These are phyloP conservation scores for Carassius carassius DNA, from an alignment of 2,113 vertebrate genomes.

Conservation along the genomic window DNA sequence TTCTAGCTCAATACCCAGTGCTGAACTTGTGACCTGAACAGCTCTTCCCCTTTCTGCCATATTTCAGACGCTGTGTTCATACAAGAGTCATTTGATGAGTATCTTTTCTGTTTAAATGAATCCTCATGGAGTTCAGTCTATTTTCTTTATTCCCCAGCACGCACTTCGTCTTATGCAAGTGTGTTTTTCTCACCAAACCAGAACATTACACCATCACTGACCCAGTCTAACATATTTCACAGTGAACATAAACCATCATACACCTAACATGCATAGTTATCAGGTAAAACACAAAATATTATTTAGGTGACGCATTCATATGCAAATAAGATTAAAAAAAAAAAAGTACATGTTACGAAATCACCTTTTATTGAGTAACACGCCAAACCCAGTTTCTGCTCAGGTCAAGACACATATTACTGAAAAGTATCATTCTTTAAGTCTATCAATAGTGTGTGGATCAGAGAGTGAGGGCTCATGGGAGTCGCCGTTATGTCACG, in stretches of 20 bases:
- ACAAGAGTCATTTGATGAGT: not conserved
- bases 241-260: not conserved
- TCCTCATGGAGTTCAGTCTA: conserved; percentile 34
- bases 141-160: conserved; percentile 39
- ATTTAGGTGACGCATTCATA: not conserved
- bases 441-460: conserved; percentile 56
- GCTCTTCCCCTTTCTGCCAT: not conserved
- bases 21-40: conserved; percentile 6
- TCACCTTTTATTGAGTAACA: not conserved
- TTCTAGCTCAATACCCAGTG: not conserved
- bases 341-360: too few species aligned
- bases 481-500: conserved; percentile 46
- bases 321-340: not conserved
- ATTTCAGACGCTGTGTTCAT: not conserved
- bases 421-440: conserved; percentile 15
- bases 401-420: conserved; percentile 20
- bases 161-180: not conserved
- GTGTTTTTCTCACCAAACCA: conserved; percentile 17
- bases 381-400: conserved; percentile 15
- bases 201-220: conserved; percentile 23
- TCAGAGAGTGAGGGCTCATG: conserved; percentile 30
- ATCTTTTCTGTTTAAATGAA: conserved; percentile 12
- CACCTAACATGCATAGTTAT: not conserved
- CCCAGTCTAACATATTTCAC: not conserved
- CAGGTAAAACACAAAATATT: not conserved